phyloP scores from a whole-genome alignment of 2,113 vertebrate genomes.

The Hystrix cristata region DNA sequence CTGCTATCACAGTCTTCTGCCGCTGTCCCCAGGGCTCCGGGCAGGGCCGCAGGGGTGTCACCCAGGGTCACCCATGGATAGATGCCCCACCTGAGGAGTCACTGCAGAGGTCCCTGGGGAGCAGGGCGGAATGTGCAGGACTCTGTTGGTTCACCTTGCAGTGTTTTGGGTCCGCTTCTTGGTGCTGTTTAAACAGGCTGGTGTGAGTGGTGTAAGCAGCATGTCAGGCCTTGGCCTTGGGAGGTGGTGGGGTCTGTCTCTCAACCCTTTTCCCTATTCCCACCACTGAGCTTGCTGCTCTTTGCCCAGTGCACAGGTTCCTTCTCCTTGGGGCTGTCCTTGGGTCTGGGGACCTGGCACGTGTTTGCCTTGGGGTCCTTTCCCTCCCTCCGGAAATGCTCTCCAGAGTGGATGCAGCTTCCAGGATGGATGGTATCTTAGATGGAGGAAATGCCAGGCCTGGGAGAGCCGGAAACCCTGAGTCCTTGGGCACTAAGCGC shows the following conservation, averaged over 20 bases:
- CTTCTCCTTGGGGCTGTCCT: not conserved
- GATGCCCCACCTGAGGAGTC: conserved; percentile 45
- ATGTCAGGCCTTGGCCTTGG: not conserved
- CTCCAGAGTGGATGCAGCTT: not conserved
- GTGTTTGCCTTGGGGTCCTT: not conserved
- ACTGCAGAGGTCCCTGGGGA: not conserved
- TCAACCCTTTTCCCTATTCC: not conserved
- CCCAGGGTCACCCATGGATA: not conserved
- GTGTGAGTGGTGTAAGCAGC: not conserved
- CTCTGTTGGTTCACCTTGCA: conserved; percentile 36
- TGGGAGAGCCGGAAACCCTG: not conserved
- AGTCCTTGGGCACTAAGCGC: not conserved
- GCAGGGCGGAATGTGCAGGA: conserved; percentile 65
- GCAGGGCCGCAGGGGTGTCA: not conserved
- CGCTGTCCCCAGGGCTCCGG: not conserved
- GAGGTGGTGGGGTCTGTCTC: not conserved
- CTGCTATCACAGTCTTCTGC: not conserved
- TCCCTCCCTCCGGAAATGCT: not conserved
- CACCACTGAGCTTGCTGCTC: not conserved
- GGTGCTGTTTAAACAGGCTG: not conserved
- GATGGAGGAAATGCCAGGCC: not conserved
- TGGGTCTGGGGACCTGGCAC: not conserved
- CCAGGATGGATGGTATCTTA: not conserved
- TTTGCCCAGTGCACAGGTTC: not conserved
- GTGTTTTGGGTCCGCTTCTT: not conserved